Evolutionary conservation across 2,888 invertebrate species (phyloP).

Genomic region (Nomada fabriciana): DNA sequence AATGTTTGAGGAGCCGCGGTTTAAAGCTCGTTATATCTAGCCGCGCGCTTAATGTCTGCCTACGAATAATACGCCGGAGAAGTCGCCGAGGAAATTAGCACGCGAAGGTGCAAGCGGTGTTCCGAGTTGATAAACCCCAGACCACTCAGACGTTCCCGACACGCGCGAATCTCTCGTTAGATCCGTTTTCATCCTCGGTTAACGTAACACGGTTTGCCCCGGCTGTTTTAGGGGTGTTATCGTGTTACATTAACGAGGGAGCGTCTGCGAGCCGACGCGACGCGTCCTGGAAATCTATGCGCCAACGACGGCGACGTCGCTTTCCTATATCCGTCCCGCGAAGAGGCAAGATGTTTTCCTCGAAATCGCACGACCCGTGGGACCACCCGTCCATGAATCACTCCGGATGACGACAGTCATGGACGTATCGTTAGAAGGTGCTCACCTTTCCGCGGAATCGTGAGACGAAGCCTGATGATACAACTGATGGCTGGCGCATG

Average conservation of each 20-base stretch:
- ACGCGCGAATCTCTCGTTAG: slow-evolving; percentile 44
- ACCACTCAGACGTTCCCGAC: slow-evolving; percentile 32
- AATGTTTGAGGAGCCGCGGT: slow-evolving; percentile 51
- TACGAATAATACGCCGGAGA: slow-evolving; percentile 31
- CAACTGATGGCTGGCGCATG: slow-evolving; percentile 88
- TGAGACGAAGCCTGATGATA: slow-evolving; percentile 79
- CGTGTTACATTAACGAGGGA: slow-evolving; percentile 52
- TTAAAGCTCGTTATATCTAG: slow-evolving; percentile 36
- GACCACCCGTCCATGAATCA: not conserved
- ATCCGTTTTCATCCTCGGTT: slow-evolving; percentile 55
- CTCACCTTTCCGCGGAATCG: slow-evolving; percentile 72
- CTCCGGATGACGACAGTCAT: not conserved
- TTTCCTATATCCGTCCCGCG: not conserved
- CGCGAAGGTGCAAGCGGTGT: slow-evolving; percentile 19
- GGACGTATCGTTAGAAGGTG: not conserved
- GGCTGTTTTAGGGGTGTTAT: slow-evolving; percentile 45
- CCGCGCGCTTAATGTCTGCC: slow-evolving; percentile 4
- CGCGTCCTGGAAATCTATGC: slow-evolving; percentile 9
- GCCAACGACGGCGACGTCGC: not conserved
- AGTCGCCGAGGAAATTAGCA: slow-evolving; percentile 50
- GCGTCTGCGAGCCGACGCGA: slow-evolving; percentile 5
- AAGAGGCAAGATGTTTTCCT: not conserved
- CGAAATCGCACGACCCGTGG: not conserved
- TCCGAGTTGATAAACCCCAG: slow-evolving; percentile 56
- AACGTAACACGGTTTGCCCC: slow-evolving; percentile 53